Conservation (phyloP, 2,888 invertebrate genomes). For the Agapetus fuscipes region DNA sequence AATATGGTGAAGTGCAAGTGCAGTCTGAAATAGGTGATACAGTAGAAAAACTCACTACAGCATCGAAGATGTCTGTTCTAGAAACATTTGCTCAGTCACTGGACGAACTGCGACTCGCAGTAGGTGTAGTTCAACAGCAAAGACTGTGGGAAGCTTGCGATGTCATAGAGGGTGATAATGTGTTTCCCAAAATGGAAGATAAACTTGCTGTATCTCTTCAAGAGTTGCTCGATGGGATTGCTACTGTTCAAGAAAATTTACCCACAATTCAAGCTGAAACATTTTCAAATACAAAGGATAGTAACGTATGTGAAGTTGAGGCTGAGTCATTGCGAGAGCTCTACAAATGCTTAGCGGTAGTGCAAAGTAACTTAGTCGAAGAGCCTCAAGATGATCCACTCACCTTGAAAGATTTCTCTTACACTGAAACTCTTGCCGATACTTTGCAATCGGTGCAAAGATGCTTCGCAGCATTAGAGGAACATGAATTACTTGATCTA, state of each 20-base stretch:
- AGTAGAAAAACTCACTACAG: background rate
- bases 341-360: slow-evolving; percentile 30
- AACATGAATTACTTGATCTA: background rate
- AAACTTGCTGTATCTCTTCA: slow-evolving; percentile 14
- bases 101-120: slow-evolving; percentile 12
- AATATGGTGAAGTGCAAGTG: slow-evolving; percentile 17
- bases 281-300: background rate
- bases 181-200: background rate
- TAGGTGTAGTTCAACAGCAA: slow-evolving; percentile 23
- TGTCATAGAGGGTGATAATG: slow-evolving; percentile 4
- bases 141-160: slow-evolving; percentile 7
- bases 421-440: background rate
- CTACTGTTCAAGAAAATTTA: slow-evolving; percentile 19
- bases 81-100: slow-evolving; percentile 7
- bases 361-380: slow-evolving; percentile 28
- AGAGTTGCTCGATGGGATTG: slow-evolving; percentile 24
- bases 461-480: background rate
- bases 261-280: background rate
- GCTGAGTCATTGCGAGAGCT: slow-evolving; percentile 32
- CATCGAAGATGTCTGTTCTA: slow-evolving; percentile 1
- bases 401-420: background rate
- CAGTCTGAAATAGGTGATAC: slow-evolving; percentile 22
- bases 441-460: slow-evolving; percentile 1
- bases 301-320: slow-evolving; percentile 21
- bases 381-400: slow-evolving; percentile 24